These are phyloP conservation scores for cattle (Bos taurus) DNA, from an alignment of 2,113 vertebrate genomes.

Conservation along the genomic window DNA sequence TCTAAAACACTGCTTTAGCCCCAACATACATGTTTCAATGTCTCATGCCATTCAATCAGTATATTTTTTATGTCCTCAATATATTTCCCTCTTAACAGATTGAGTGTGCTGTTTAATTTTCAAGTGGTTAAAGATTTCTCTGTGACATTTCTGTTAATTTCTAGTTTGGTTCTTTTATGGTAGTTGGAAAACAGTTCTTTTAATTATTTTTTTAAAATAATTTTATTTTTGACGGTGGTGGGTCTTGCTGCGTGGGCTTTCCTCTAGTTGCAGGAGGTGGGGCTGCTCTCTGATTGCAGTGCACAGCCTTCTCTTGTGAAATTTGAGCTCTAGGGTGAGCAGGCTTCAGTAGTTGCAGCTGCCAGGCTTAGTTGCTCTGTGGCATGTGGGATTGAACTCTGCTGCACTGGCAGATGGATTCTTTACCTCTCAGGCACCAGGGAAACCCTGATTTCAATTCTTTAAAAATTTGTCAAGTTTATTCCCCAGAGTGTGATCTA, in stretches of 20 bases:
- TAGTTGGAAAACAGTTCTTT: not conserved
- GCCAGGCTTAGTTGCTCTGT: not conserved
- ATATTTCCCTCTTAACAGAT: not conserved
- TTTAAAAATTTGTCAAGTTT: not conserved
- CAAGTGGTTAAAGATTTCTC: not conserved
- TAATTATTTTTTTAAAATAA: not conserved
- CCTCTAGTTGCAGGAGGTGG: not conserved
- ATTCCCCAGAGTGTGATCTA: not conserved
- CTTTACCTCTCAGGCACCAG: not conserved
- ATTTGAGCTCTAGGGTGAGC: not conserved
- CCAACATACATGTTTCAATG: not conserved
- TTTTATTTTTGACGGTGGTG: not conserved
- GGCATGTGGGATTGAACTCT: not conserved
- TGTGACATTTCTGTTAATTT: not conserved
- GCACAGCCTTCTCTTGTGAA: not conserved
- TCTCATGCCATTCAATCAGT: not conserved
- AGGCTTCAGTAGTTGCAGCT: not conserved
- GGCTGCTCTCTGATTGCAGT: not conserved
- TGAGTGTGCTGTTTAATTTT: not conserved
- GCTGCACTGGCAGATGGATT: not conserved
- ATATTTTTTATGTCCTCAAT: not conserved
- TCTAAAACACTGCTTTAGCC: not conserved
- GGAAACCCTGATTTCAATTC: not conserved
- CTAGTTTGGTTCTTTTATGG: not conserved
- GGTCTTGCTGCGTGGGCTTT: not conserved